Percentiles rank a stretch among this genome's conserved stretches.
These are phyloP conservation scores for Apostichopus californicus DNA, from an alignment of 35 echinoderm and acorn worm species.

Conservation along the genomic window DNA sequence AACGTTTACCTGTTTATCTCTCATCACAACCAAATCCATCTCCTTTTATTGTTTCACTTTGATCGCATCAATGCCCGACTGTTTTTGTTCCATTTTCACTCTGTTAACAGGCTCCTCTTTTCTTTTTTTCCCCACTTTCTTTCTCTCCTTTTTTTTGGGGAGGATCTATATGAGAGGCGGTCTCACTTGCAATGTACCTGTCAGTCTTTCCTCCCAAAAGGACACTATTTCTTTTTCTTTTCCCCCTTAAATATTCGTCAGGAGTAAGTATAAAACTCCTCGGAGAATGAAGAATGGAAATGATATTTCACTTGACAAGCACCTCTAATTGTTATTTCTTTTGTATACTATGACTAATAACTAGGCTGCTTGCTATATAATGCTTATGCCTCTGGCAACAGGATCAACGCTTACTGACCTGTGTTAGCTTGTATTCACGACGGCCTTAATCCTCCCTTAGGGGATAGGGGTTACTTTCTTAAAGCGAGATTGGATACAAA, in stretches of 20 bases:
- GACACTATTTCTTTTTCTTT: background rate
- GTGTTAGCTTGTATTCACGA: slow-evolving; percentile 12
- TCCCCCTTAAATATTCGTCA: no score
- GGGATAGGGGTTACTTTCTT: background rate
- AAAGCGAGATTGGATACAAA: background rate
- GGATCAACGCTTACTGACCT: slow-evolving; percentile 23
- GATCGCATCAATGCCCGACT: slow-evolving; percentile 1
- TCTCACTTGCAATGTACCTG: background rate
- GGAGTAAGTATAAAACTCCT: background rate
- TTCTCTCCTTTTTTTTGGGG: no score
- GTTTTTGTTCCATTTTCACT: slow-evolving; percentile 28
- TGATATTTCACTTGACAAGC: slow-evolving; percentile 26
- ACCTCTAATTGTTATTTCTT: slow-evolving; percentile 31
- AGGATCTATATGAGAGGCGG: background rate
- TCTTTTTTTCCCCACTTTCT: background rate
- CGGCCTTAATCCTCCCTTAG: slow-evolving; percentile 3
- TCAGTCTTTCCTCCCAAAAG: background rate
- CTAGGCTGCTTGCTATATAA: background rate
- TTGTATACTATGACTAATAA: slow-evolving; percentile 15
- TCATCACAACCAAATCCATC: slow-evolving; percentile 3
- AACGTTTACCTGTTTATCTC: slow-evolving; percentile 24
- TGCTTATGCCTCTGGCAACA: background rate
- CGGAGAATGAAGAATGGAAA: background rate
- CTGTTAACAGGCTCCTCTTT: background rate
- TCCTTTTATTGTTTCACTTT: background rate